Base-by-base conservation (phyloP, 2,113 vertebrate genomes). In the Enhydra lutris region DNA sequence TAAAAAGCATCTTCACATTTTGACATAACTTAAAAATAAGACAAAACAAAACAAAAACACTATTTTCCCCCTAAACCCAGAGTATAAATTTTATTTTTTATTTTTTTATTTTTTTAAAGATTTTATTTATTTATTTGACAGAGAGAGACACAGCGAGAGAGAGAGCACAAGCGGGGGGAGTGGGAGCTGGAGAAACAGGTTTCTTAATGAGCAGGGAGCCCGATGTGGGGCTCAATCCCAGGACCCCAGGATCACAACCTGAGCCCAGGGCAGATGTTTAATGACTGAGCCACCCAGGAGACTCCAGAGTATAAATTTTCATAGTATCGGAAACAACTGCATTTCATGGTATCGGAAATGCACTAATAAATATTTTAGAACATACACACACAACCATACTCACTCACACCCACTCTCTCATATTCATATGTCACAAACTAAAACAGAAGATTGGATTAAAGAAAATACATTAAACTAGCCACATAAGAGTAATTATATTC, bases 291-390 rank as follows among this genome's bases (percentile, higher is more conserved):
- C 55, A 55, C 55, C 1, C 55, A 55, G 55, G 18, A 18, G 18
- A 17, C 55, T 67, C 39, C 86, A 91, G 74, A 97, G 69, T 65
- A 96, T 96, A 69, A 85, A 81, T 59, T 98, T 98, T 96, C 98
- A 96, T 97, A 97, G 47, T 97, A 96, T 85, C 21, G 34, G 34
- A 98, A 97, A 95, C 61, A 97, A 97, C 52, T 96, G 74, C 17
- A 95, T 95, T 97, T 97, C 82, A 52, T 98, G 97, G 52, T 97
- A 96, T 85, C 21, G 42, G 34, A 98, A 97, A 95, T 96, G 74
- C 17, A 80, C 7, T 95, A 94, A 74, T 93, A 96, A 96, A 39
- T 76, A 98, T 87, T 94, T 98, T 84, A 81, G 79, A 95, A 98
- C 94, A 26, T 34, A 79, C 89, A 90, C 0, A 42, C 26, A 79